phyloP scores from a whole-genome alignment of 2,888 invertebrate species.

The Zonitis immaculata region DNA sequence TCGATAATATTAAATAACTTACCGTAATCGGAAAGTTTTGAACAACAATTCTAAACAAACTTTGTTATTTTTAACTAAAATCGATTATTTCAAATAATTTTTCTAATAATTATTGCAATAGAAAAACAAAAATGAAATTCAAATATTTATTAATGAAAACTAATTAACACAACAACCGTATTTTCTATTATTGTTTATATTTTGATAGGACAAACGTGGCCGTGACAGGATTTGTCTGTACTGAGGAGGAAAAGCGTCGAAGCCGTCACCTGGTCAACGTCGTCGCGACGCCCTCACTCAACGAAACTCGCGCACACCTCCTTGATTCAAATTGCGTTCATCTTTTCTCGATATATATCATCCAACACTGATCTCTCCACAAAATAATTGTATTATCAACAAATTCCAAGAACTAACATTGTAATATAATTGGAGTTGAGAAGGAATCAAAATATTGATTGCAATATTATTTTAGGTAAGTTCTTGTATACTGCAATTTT shows the following conservation, averaged over 20 bases:
- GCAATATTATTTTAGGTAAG: too few relatives aligned
- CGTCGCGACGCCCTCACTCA: slow-evolving; percentile 20
- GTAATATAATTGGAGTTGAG: too few relatives aligned
- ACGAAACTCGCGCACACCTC: slow-evolving; percentile 20
- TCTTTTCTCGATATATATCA: too few relatives aligned
- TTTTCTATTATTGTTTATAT: neutral
- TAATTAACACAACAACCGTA: neutral
- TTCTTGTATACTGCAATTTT: too few relatives aligned
- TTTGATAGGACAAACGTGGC: slow-evolving; percentile 2
- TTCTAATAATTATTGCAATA: neutral
- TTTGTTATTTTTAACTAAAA: neutral
- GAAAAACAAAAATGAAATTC: neutral
- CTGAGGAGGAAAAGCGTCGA: slow-evolving; percentile 9
- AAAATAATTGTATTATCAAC: too few relatives aligned
- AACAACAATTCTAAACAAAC: neutral
- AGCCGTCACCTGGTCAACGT: slow-evolving; percentile 21
- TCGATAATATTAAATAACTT: slow-evolving; percentile 8
- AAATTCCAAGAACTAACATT: too few relatives aligned
- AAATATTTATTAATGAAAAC: too few relatives aligned
- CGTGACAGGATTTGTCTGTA: slow-evolving; percentile 2
- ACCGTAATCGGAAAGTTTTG: slow-evolving; percentile 2
- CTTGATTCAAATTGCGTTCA: neutral
- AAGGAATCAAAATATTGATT: too few relatives aligned
- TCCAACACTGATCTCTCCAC: too few relatives aligned
- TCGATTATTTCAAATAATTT: neutral